Base-by-base conservation (phyloP, 2,113 vertebrate genomes). In the Triplophysa siluroides region DNA sequence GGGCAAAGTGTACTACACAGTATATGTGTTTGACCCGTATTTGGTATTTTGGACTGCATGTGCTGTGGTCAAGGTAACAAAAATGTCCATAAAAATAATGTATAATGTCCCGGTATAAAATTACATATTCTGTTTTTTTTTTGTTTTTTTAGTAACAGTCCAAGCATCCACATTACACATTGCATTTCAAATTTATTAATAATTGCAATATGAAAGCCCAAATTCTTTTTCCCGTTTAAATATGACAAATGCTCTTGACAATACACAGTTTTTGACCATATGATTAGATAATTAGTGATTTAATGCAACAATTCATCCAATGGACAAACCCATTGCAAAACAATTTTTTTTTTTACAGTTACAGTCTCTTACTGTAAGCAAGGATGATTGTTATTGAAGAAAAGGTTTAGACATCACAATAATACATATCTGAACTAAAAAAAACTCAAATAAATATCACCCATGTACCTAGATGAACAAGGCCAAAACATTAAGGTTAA, bases 381-480 rank as follows among this genome's bases (percentile, higher is more conserved):
- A 9, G 26, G 24, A 63, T 62, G 70, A 67, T 54, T 14, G 23
- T 70, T 50, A 60, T 33, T 38, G 8, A 68, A 23, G 29, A 19
- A 26, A 11, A 33, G 24, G 26, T 38, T 66, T 26, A 16, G 64
- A 69, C 33, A 41, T 61, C 23, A 47, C 33, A 23, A 74, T n/a
- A 65, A 65, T 54, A 64, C n/a, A 33, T 43, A 52, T 14, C n/a
- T 64, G 26, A 33, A 33, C 64, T 79, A 79, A 18, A 74, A 60
- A 19, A 24, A 19, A 60, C 13, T 63, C 29, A 79, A 80, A 85
- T 83, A 83, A 85, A 83, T 76, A 83, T 9, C 52, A 71, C 38
- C 52, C 63, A 71, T 61, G 29, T 71, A 58, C 45, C 74, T 65
- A 52, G 19, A 38, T 19, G 1, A 78, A 29, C 75, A 23, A 80